Evolutionary conservation across 1,140 invertebrate species (phyloP), one percentile per base, ranked within the genome.

Genomic region (Drosophila micromelanica): DNA sequence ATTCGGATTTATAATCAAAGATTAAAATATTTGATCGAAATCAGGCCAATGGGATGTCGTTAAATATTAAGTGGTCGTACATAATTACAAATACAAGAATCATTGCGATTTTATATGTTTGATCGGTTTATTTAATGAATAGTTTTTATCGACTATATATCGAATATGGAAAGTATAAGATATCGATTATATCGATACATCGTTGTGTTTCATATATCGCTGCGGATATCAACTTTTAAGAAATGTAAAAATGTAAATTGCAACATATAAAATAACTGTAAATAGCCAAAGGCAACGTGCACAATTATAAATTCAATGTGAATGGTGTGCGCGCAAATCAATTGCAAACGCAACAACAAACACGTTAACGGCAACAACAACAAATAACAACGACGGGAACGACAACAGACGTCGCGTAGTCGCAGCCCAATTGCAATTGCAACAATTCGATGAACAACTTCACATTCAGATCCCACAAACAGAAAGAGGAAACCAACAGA

Each of bases 161-260:
- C 61, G 45, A 51, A 40, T 51, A 8, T 27, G 9, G 13, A 43
- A 17, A 32, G 30, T 23, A 59, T 59, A n/a, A 23, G 45, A 30
- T 59, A 68, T 77, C 59, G 48, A 37, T 46, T n/a, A 27, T 65
- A 69, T 74, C 72, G 65, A 74, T 74, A 62, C 61, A 69, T 73
- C 60, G 63, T 35, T 62, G 46, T 56, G 54, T 42, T 48, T 59
- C 54, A 63, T 69, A 68, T 62, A 69, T 68, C 70, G 63, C 56
- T 49, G 76, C 67, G 79, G 80, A 84, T 82, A 82, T 82, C 82
- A 78, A 76, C 75, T 78, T 87, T 87, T 73, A 70, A 69, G 73
- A 86, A 80, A 62, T 86, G 78, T 89, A 79, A 70, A 78, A 87
- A 87, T 87, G 82, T 87, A 90, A 89, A 77, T 84, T 72, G 65